Percentiles rank a stretch among this genome's conserved stretches.
Evolutionary conservation across 1,140 invertebrate species (phyloP).

Genomic region (Gryon sp.): DNA sequence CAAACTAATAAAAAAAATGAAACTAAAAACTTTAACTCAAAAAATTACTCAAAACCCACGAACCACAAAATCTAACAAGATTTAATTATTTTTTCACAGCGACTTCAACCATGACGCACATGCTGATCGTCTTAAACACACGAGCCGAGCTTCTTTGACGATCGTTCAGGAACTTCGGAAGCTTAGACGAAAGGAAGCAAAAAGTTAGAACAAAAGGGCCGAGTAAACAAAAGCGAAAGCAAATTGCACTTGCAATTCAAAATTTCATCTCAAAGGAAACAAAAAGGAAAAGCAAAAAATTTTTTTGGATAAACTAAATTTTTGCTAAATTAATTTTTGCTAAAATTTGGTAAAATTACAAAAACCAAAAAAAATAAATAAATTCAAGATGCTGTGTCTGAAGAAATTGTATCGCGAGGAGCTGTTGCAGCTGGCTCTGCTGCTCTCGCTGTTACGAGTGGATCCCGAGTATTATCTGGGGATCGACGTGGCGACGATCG

Average conservation of each 20-base stretch:
- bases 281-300: too few species aligned
- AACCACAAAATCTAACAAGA: too few species aligned
- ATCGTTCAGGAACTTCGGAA: neutral
- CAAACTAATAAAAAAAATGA: neutral
- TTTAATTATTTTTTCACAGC: slow-evolving; percentile 22
- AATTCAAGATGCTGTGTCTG: slow-evolving; percentile 83
- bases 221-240: too few species aligned
- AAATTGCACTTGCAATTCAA: too few species aligned
- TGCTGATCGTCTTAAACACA: slow-evolving; percentile 39
- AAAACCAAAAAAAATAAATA: neutral
- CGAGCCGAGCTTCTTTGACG: slow-evolving; percentile 49
- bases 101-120: slow-evolving; percentile 23
- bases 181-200: neutral
- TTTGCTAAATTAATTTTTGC: too few species aligned
- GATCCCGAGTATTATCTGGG: slow-evolving; percentile 85
- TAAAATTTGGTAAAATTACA: too few species aligned
- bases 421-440: slow-evolving; percentile 87
- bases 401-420: slow-evolving; percentile 90
- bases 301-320: too few species aligned
- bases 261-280: neutral
- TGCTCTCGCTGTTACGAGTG: slow-evolving; percentile 87
- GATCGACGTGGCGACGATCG: slow-evolving; percentile 79
- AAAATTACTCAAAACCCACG: neutral
- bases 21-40: neutral
- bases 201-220: too few species aligned